phyloP scores from a whole-genome alignment of 1,140 invertebrate species.

The Caenorhabditis briggsae region DNA sequence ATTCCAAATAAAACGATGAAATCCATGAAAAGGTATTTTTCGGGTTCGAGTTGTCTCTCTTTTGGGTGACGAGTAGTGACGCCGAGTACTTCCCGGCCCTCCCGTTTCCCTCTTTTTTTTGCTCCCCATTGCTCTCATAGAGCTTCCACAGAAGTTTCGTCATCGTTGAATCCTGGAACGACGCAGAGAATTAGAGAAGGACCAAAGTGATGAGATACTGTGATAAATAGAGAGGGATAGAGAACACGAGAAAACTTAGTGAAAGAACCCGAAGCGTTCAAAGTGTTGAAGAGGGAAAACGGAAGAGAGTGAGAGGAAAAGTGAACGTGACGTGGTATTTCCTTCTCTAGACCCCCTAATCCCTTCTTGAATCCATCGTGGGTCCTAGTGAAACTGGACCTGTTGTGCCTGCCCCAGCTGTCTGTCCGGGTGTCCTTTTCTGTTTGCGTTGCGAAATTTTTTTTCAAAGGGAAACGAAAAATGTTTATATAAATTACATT shows the following conservation, averaged over 20 bases:
- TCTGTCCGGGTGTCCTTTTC: background rate
- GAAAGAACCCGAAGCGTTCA: constrained; percentile 28
- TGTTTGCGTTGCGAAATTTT: constrained; percentile 15
- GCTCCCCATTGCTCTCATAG: background rate
- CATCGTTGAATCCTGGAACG: background rate
- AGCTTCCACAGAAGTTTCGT: constrained; percentile 43
- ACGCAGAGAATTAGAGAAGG: constrained; percentile 10
- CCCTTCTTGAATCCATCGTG: background rate
- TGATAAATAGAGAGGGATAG: background rate
- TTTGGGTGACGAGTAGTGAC: constrained; percentile 51
- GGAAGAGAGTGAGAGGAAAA: background rate
- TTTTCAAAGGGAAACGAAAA: background rate
- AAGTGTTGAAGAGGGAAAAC: constrained; percentile 22
- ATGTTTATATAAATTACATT: background rate
- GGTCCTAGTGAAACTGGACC: background rate
- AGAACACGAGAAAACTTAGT: background rate
- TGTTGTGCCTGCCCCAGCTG: background rate
- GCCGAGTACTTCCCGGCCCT: background rate
- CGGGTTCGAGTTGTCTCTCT: background rate
- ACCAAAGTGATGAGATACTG: background rate
- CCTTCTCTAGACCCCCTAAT: background rate
- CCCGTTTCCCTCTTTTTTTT: background rate
- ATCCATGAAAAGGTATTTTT: background rate
- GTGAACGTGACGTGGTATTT: constrained; percentile 46
- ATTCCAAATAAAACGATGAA: background rate